Evolutionary conservation across 2,888 invertebrate genomes (phyloP).

Genomic region (Spodoptera exigua): DNA sequence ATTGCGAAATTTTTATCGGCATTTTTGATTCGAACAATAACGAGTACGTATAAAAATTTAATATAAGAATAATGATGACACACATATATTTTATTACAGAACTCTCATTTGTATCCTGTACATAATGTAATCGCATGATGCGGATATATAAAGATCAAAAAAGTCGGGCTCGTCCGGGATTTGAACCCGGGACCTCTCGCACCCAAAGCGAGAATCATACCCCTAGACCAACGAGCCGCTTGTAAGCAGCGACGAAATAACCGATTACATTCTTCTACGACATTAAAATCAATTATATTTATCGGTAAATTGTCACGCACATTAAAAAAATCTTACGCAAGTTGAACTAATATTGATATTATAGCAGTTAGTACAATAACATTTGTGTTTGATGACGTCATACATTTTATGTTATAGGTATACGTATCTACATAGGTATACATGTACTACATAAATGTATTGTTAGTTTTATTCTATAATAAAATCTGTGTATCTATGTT

Average conservation of each 20-base stretch:
- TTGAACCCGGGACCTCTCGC: conserved; percentile 90
- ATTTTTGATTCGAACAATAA: conserved; percentile 2
- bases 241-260: rapidly evolving
- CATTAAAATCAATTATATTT: not conserved
- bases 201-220: conserved; percentile 90
- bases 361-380: too few species aligned
- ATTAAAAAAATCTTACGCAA: not conserved
- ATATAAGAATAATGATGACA: conserved; percentile 1
- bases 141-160: conserved; percentile 14
- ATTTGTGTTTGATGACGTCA: too few species aligned
- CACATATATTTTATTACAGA: not conserved
- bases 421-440: too few species aligned
- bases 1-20: not conserved
- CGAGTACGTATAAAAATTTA: not conserved
- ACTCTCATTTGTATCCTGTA: not conserved
- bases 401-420: too few species aligned
- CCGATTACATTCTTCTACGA: not conserved
- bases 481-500: too few species aligned
- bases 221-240: conserved; percentile 89
- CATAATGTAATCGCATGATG: not conserved
- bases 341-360: not conserved
- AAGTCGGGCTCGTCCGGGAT: conserved; percentile 89
- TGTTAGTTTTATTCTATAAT: too few species aligned
- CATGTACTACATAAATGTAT: too few species aligned
- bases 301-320: not conserved